Base-by-base conservation (phyloP, 2,113 vertebrate genomes). In the Fregetta grallaria region DNA sequence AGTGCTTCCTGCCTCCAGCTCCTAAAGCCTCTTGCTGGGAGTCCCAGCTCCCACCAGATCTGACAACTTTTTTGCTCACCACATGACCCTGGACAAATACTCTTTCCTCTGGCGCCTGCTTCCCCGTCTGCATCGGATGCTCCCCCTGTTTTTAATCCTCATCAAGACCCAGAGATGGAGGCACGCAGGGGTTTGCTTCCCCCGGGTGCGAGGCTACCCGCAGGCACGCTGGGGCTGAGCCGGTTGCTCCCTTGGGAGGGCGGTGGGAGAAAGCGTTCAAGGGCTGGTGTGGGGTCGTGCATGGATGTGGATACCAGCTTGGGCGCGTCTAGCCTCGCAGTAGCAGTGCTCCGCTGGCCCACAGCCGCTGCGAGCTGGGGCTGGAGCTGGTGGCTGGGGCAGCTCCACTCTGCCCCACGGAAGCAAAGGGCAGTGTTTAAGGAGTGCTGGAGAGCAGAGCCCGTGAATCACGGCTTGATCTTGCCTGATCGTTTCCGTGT, bases 351-450 rank as follows among this genome's bases (percentile, higher is more conserved):
- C 29, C 68, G 38, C 30, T 73, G 63, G 52, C 52, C 83, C 40
- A 1, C 0, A 0, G 45, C 13, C 18, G 3, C 12, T 4, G 16
- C 0, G 0, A n/a, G n/a, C 36, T 38, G 38, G 44, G 13, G 21
- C 44, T 36, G 40, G 30, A 20, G 10, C 13, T 53, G 53, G 32
- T 18, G 23, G 12, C 44, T 53, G 74, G 26, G 53, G 13, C 22
- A 15, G n/a, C 52, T 25, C 53, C 11, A 50, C 62, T 49, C 27
- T 75, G 50, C 34, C 26, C 27, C 44, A 4, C 1, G 0, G 22
- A 23, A 76, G 50, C 36, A 8, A 15, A 17, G 75, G 44, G 40
- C 15, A 22, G 27, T 1, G 45, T 22, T 44, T 14, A 7, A 34
- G 44, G 53, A 55, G 22, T 12, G 30, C 20, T 61, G 56, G 32